These are phyloP conservation scores for Hydractinia echinata DNA, from an alignment of 30 jellyfish, hydroid and myxozoan genomes.

Conservation along the genomic window DNA sequence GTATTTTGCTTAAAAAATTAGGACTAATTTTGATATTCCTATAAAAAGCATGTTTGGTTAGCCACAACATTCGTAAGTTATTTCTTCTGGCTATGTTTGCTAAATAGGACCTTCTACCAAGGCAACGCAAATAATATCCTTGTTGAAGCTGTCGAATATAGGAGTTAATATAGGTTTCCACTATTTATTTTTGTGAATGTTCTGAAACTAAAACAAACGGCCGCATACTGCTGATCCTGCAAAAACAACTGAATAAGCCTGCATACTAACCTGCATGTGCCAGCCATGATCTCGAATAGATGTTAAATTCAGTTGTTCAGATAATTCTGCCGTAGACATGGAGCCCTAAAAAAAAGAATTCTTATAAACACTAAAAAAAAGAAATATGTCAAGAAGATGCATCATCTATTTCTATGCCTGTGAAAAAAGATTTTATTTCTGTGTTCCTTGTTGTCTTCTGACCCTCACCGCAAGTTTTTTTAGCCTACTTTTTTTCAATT, in stretches of 20 bases:
- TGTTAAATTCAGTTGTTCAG: slow-evolving; percentile 93
- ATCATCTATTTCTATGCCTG: neutral
- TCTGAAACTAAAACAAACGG: neutral
- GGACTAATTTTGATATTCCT: too few relatives aligned
- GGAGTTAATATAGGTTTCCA: neutral
- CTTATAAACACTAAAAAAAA: neutral
- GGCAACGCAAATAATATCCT: too few relatives aligned
- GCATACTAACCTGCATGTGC: slow-evolving; percentile 88
- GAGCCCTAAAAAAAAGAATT: slow-evolving; percentile 67
- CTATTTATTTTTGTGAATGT: neutral
- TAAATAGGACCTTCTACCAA: too few relatives aligned
- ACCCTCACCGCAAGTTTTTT: neutral
- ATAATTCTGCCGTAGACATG: slow-evolving; percentile 89
- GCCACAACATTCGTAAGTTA: too few relatives aligned
- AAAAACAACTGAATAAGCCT: neutral
- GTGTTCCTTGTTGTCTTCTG: neutral
- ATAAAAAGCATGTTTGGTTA: too few relatives aligned
- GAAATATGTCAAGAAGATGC: neutral
- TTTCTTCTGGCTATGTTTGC: too few relatives aligned
- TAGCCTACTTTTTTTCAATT: neutral
- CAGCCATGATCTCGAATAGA: slow-evolving; percentile 98
- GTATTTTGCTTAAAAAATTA: too few relatives aligned
- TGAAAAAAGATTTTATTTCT: too few relatives aligned
- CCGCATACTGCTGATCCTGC: neutral
- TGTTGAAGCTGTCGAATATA: neutral